phyloP scores from a whole-genome alignment of 2,113 vertebrate species.

The Xerus inauris region DNA sequence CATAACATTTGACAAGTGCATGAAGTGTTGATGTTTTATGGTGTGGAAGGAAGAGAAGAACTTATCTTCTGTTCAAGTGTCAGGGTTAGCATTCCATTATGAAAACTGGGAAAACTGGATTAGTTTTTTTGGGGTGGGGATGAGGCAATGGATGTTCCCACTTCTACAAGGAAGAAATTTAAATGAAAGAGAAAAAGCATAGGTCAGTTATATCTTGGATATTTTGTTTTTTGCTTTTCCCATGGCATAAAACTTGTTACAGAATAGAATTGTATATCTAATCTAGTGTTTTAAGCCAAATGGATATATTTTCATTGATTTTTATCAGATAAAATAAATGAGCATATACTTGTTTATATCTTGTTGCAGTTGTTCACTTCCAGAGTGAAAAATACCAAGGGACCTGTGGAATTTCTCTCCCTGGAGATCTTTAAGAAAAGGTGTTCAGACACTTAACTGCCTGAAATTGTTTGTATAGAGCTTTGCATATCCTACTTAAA shows the following conservation, averaged over 20 bases:
- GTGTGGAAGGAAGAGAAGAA: not conserved
- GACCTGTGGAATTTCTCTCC: not conserved
- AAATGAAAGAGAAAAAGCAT: conserved; percentile 24
- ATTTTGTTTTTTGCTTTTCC: not conserved
- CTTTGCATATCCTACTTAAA: conserved; percentile 42
- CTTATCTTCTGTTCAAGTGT: not conserved
- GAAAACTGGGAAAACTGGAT: not conserved
- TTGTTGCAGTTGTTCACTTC: conserved; percentile 40
- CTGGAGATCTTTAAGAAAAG: conserved; percentile 48
- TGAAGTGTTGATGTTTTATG: not conserved
- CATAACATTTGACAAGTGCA: not conserved
- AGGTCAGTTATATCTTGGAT: not conserved
- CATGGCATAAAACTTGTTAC: not conserved
- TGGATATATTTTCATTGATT: conserved; percentile 1
- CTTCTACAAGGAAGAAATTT: not conserved
- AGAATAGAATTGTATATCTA: not conserved
- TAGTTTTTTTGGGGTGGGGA: not conserved
- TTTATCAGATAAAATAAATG: not conserved
- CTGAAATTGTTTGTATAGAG: conserved; percentile 45
- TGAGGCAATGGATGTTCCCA: not conserved
- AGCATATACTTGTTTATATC: conserved; percentile 14
- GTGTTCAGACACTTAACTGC: conserved; percentile 51
- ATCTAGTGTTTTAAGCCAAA: not conserved
- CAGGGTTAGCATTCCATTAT: not conserved
- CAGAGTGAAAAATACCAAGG: conserved; percentile 44